Evolutionary conservation across 2,113 vertebrate species (phyloP), one percentile per base, ranked within the genome.

Genomic region (Notechis scutatus): DNA sequence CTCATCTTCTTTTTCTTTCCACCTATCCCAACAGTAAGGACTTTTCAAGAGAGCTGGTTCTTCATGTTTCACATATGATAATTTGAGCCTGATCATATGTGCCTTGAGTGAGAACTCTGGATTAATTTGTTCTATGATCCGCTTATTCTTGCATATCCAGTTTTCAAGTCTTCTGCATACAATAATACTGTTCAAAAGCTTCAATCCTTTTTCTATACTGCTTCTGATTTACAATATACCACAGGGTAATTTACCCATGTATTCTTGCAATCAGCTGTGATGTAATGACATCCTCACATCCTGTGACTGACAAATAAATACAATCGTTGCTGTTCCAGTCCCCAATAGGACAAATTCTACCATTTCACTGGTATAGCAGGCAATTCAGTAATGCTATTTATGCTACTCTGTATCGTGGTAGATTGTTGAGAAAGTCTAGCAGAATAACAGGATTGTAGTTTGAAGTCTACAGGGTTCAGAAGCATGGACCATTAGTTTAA

Each of bases 261-360:
- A 52, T 24, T 1, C 3, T 21, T 10, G 59, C 39, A 64, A 81
- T 29, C 10, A 0, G 0, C 20, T 3, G 7, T 7, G 11, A 86
- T 8, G 39, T 81, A 81, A 81, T 81, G 5, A 81, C 69, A 39
- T 12, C 61, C 50, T 64, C 18, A 45, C 45, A 45, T 45, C 45
- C 45, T 14, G 23, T 26, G 8, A 55, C 3, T 88, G 39, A 18
- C 57, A 20, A 74, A 74, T 24, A 18, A 47, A 5, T 61, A 29
- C 2, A 50, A 52, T 9, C 54, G 87, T 24, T 88, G 18, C 45
- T 52, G 21, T 47, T 64, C 52, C 21, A 64, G 15, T 47, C 24
- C 24, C 85, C 85, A 91, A 47, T 8, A 85, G 26, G 26, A 18
- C 61, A 29, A 47, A 42, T 85, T 50, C 8, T 56, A 54, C 54